Conservation (phyloP, 2,888 invertebrate species). For the Pollenia labialis region DNA sequence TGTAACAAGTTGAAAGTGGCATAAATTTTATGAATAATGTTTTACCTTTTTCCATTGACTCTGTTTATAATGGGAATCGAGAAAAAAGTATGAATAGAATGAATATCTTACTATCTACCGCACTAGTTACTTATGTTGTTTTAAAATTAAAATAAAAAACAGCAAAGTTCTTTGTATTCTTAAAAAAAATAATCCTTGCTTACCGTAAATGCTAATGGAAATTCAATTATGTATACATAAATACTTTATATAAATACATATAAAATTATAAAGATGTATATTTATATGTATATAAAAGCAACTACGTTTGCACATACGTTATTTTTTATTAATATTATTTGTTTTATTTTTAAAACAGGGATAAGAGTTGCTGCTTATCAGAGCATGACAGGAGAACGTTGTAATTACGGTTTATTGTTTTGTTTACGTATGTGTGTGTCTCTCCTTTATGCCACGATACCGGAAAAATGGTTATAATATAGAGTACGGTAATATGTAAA, state of each 20-base stretch:
- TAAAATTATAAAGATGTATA: neutral
- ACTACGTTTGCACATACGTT: neutral
- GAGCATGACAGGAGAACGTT: constrained; percentile 37
- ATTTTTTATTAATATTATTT: constrained; percentile 11
- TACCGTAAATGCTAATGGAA: constrained; percentile 36
- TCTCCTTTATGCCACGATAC: neutral
- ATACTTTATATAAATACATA: neutral
- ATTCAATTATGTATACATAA: constrained; percentile 53
- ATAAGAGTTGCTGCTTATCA: constrained; percentile 42
- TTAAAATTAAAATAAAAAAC: neutral
- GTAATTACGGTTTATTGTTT: constrained; percentile 42
- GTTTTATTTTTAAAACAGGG: neutral
- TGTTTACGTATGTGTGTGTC: neutral
- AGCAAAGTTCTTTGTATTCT: neutral
- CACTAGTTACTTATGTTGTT: neutral
- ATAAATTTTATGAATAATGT: no score
- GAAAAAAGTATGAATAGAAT: no score
- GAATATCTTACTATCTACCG: neutral
- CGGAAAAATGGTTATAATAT: neutral
- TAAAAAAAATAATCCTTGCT: constrained; percentile 42
- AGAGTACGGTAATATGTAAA: no score
- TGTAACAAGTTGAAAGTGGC: no score
- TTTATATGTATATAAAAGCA: neutral
- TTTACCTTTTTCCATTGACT: no score
- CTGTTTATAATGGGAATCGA: no score